Conservation (phyloP, 2,888 invertebrate genomes). For the Schizaphis graminum region DNA sequence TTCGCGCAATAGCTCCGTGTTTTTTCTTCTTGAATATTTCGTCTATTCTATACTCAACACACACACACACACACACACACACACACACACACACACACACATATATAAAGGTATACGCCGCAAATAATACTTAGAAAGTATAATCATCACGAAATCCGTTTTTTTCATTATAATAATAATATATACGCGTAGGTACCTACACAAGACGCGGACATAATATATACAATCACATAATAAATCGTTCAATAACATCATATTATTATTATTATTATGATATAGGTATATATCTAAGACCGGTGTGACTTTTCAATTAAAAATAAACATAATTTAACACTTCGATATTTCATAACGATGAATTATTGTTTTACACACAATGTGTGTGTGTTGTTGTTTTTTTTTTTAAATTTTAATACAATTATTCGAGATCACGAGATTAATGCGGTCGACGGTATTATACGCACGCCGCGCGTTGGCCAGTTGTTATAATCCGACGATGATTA, state of each 20-base stretch:
- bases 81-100: too few relatives aligned
- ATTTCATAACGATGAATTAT: conserved; percentile 37
- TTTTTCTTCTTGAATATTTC: not conserved
- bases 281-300: not conserved
- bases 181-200: not conserved
- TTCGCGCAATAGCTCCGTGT: not conserved
- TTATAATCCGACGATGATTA: conserved; percentile 1
- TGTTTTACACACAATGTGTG: conserved; percentile 36
- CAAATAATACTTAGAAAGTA: not conserved
- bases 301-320: conserved; percentile 54
- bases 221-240: conserved; percentile 25
- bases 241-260: not conserved
- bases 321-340: conserved; percentile 48
- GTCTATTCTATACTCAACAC: too few relatives aligned
- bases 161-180: not conserved
- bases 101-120: not conserved
- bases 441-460: not conserved
- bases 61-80: not conserved
- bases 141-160: not conserved
- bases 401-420: conserved; percentile 7
- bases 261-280: not conserved
- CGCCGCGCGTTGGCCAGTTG: not conserved
- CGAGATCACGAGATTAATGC: conserved; percentile 44
- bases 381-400: not conserved
- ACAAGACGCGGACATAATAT: not conserved